phyloP scores from a whole-genome alignment of 2,888 invertebrate genomes.

The Apamea crenata region DNA sequence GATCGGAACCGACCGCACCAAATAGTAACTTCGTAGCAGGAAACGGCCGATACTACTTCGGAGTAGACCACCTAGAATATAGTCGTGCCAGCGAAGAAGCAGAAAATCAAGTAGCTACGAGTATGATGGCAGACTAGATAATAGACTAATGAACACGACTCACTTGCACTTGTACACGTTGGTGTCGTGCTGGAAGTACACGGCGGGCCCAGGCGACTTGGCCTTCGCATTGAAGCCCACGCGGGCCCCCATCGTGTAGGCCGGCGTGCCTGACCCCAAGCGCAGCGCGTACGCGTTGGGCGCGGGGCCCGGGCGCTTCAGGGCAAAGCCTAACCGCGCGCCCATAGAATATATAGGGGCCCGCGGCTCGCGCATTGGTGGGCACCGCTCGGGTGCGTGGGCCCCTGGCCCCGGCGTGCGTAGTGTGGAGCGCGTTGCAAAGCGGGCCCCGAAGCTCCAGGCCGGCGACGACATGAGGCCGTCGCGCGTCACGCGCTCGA shows the following conservation, averaged over 20 bases:
- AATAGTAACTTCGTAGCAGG: no score
- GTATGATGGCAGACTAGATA: neutral
- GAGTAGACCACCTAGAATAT: no score
- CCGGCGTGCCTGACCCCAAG: constrained; percentile 86
- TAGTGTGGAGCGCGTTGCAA: constrained; percentile 70
- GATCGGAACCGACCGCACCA: no score
- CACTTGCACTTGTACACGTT: constrained; percentile 82
- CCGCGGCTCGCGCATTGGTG: constrained; percentile 87
- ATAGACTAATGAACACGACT: constrained; percentile 35
- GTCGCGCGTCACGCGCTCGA: constrained; percentile 84
- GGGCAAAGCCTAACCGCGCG: constrained; percentile 83
- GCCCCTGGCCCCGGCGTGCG: constrained; percentile 92
- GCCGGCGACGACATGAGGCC: constrained; percentile 87
- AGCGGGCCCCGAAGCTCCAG: constrained; percentile 87
- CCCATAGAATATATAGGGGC: constrained; percentile 91
- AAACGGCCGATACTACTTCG: no score
- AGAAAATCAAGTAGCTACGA: no score
- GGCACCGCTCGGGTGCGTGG: constrained; percentile 91
- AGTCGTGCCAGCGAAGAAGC: no score
- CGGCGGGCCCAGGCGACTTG: constrained; percentile 89
- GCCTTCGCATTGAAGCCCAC: constrained; percentile 78
- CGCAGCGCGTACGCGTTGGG: constrained; percentile 91
- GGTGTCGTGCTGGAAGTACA: constrained; percentile 86
- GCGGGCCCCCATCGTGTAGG: constrained; percentile 85
- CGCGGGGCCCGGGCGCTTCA: constrained; percentile 89